Evolutionary conservation across 2,888 invertebrate genomes (phyloP).

Genomic region (Caenorhabditis imperialis): DNA sequence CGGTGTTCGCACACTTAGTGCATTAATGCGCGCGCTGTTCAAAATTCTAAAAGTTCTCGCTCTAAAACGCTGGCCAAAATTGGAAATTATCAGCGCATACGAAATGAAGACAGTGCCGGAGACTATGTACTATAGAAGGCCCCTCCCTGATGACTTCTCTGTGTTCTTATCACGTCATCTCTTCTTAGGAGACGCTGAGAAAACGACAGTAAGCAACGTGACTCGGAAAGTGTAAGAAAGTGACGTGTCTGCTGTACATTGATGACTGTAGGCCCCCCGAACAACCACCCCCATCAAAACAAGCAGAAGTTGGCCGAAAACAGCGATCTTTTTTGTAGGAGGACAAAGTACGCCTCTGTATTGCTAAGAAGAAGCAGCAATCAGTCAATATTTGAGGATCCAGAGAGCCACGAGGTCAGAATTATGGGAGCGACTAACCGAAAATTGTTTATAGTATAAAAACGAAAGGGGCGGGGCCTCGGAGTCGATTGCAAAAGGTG

Average conservation of each 20-base stretch:
- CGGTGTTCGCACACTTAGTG: no score
- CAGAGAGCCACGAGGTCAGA: conserved; percentile 2
- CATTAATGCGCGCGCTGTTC: no score
- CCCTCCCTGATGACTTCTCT: conserved; percentile 14
- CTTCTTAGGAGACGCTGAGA: not conserved
- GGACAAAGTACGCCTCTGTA: conserved; percentile 4
- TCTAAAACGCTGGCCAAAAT: no score
- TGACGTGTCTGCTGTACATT: not conserved
- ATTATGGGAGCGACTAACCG: not conserved
- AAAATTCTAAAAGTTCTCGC: no score
- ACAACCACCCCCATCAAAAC: conserved; percentile 10
- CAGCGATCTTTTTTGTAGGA: no score
- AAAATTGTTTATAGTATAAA: conserved; percentile 37
- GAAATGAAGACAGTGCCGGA: no score
- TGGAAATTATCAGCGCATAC: no score
- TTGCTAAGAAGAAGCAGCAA: not conserved
- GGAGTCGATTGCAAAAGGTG: conserved; percentile 2
- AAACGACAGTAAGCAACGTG: conserved; percentile 16
- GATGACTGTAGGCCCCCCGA: conserved; percentile 12
- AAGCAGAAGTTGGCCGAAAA: conserved; percentile 13
- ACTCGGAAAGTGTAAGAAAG: conserved; percentile 8
- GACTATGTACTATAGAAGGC: no score
- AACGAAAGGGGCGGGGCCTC: not conserved
- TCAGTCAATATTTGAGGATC: conserved; percentile 11
- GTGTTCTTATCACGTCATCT: conserved; percentile 40